Base-by-base conservation (phyloP, 2,888 invertebrate genomes). In the Chymomyza fuscimana region DNA sequence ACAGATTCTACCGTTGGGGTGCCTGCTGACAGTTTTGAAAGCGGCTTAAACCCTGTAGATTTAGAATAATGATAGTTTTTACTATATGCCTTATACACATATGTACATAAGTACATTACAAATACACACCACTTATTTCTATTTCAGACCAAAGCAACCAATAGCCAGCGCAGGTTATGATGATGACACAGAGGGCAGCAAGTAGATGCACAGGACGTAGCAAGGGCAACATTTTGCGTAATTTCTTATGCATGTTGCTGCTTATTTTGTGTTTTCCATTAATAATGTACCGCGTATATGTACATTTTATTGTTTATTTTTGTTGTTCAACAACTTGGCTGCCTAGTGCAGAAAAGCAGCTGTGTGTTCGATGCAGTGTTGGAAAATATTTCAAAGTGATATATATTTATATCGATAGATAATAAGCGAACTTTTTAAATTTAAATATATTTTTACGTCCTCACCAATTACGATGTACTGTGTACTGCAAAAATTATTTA, bases 151-250 rank as follows among this genome's bases (percentile, higher is more conserved):
- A 89, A 15, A 91, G 72, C 29, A 90, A 72, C 90, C 90, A 91
- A 81, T 91, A 91, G 22, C 84, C 85, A 16, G 79, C 72, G 63
- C 85, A 87, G 32, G 86, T 86, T 46, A 46, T 46, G 40, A 46
- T 46, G 62, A 89, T 78, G 7, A 89, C 73, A 46, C 89, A 86
- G 70, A 90, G 76, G 62, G 82, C 79, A 46, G 79, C 77, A n/a
- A 91, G 68, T 56, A 89, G 70, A 77, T 91, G 86, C 59, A 89
- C 70, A 56, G 89, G 91, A 59, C 89, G 90, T 63, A 87, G 82
- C 67, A 85, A 80, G 63, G 91, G 78, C 82, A 91, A 82, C 91
- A 92, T 91, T 79, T 90, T 91, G 62, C 89, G 88, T 50, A 89
- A 65, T 82, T 86, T 88, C 61, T 86, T 87, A 62, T 77, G 70